phyloP scores from a whole-genome alignment of 2,888 invertebrate species.

The Scaptomyza caliginosa region DNA sequence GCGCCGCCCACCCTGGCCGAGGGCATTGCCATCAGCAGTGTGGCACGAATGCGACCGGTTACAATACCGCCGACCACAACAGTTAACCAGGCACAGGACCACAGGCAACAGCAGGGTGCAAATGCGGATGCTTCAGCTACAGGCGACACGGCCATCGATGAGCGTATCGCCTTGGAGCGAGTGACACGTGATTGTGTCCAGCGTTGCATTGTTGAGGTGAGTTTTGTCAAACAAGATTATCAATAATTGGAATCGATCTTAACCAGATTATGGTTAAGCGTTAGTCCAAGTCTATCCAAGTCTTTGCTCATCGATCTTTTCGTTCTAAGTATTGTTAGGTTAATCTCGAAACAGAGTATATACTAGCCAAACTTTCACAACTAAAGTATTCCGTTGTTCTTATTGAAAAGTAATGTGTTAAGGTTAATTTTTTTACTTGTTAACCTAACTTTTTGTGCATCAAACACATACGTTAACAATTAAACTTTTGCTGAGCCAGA shows the following conservation, averaged over 20 bases:
- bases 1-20: slow-evolving; percentile 56
- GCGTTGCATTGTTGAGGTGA: slow-evolving; percentile 72
- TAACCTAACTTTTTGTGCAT: background rate
- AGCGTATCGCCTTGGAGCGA: slow-evolving; percentile 54
- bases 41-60: slow-evolving; percentile 11
- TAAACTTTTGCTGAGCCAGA: background rate
- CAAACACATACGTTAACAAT: too few relatives aligned
- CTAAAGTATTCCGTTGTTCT: background rate
- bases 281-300: too few relatives aligned
- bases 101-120: slow-evolving; percentile 3
- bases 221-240: slow-evolving; percentile 18
- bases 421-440: background rate
- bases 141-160: slow-evolving; percentile 37
- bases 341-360: too few relatives aligned
- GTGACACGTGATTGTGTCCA: slow-evolving; percentile 69
- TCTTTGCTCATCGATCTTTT: too few relatives aligned
- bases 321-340: too few relatives aligned
- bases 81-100: background rate
- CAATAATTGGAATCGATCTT: too few relatives aligned
- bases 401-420: background rate
- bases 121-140: background rate
- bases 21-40: slow-evolving; percentile 63
- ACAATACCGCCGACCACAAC: background rate
- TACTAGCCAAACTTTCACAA: background rate
- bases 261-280: too few relatives aligned